Conservation (phyloP, 2,797 vertebrate genomes). For the Myotis planiceps region DNA sequence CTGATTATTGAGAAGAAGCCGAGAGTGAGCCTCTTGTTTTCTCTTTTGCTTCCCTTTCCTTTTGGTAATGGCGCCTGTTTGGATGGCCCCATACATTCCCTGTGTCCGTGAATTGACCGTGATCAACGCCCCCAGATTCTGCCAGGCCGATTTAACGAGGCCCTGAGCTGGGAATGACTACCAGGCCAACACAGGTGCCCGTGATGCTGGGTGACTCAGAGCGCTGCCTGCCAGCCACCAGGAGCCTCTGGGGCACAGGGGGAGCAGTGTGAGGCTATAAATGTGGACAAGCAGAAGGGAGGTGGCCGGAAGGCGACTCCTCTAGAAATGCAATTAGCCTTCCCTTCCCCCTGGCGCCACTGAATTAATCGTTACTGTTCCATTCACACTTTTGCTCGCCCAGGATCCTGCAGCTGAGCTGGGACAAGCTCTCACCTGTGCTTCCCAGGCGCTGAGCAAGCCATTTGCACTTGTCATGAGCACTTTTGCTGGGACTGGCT, state of each 20-base stretch:
- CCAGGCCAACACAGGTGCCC: neutral
- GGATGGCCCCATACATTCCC: neutral
- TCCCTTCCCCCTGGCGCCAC: neutral
- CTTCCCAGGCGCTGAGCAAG: conserved; percentile 48
- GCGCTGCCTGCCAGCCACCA: neutral
- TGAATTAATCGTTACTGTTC: neutral
- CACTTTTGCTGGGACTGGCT: neutral
- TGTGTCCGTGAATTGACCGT: neutral
- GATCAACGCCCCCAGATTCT: neutral
- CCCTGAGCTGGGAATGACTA: neutral
- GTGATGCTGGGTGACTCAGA: neutral
- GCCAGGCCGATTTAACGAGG: neutral
- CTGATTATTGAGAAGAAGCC: neutral
- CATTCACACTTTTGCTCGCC: conserved; percentile 24
- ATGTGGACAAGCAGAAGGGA: neutral
- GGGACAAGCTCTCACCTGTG: conserved; percentile 33
- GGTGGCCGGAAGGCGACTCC: neutral
- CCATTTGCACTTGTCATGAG: conserved; percentile 74
- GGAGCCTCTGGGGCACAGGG: neutral
- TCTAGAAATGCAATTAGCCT: conserved; percentile 41
- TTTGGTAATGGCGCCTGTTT: neutral
- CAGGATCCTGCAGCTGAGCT: neutral
- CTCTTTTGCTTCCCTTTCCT: neutral
- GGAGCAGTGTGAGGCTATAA: neutral
- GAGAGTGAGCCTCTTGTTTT: neutral